Evolutionary conservation across 2,113 vertebrate genomes (phyloP), one percentile per base, ranked within the genome.

Genomic region (Perccottus glenii): DNA sequence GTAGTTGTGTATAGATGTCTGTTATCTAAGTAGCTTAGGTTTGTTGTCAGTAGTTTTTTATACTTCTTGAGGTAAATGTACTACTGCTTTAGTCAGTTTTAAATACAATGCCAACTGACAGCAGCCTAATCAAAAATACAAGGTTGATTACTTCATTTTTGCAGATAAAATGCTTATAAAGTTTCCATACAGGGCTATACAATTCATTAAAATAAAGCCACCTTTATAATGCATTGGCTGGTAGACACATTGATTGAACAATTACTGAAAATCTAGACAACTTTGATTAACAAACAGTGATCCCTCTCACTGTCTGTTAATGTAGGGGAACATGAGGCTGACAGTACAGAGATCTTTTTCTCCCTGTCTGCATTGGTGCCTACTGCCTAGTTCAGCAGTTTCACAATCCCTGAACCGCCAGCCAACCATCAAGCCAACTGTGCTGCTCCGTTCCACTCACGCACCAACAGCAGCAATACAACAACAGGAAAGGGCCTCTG

Each of bases 371-470:
- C 74, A 80, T 83, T 72, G 85, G 73, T 85, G 80, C 77, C 85
- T 75, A 84, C 80, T 95, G 90, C 88, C 87, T 66, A 90, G 90
- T 90, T 92, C 90, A 91, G 91, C 93, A 91, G 83, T 93, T 92
- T 92, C 90, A 90, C 90, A 92, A 92, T 91, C 89, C 88, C 83
- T 55, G 5, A 68, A 73, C 53, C 47, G 74, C 71, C 83, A 65
- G 84, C 82, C 84, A 84, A 64, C 60, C 76, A 75, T 60, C 76
- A 43, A 79, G 82, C 87, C 82, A 75, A 64, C 81, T 45, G 86
- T 81, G 76, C 80, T 80, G 78, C 82, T 83, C 85, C 36, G 62
- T 82, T 84, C 85, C 82, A 68, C 78, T 84, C 86, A 83, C 84
- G 85, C 85, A 89, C 73, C 79, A 78, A 78, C 80, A 69, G 82